Conservation (phyloP, 2,888 invertebrate species). For the Tachina fera region DNA sequence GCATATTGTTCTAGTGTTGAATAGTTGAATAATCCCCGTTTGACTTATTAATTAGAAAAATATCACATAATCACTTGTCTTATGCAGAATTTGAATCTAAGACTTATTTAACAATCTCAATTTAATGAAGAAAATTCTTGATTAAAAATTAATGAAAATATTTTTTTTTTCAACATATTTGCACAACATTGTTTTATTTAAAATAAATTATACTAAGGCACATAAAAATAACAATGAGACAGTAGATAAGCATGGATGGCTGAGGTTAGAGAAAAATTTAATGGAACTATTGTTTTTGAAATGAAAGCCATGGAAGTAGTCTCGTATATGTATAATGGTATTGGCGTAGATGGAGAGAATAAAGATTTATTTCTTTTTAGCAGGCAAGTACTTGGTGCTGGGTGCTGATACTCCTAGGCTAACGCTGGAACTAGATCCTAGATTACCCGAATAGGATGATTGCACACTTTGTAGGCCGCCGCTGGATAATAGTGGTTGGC, state of each 20-base stretch:
- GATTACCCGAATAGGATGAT: slow-evolving; percentile 71
- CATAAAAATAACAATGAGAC: background rate
- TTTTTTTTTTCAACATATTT: background rate
- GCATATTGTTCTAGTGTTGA: too few relatives aligned
- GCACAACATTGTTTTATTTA: background rate
- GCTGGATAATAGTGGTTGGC: slow-evolving; percentile 62
- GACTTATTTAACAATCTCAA: too few relatives aligned
- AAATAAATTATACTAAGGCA: background rate
- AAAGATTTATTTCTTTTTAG: slow-evolving; percentile 74
- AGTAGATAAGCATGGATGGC: background rate
- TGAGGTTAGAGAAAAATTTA: background rate
- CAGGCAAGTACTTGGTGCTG: slow-evolving; percentile 48
- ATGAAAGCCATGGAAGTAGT: background rate
- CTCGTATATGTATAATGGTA: slow-evolving; percentile 32
- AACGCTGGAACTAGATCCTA: slow-evolving; percentile 36
- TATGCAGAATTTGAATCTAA: too few relatives aligned
- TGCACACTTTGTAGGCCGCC: slow-evolving; percentile 33
- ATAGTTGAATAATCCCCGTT: too few relatives aligned
- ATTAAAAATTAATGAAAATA: too few relatives aligned
- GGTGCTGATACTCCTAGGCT: slow-evolving; percentile 31
- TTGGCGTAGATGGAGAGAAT: background rate
- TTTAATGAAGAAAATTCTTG: too few relatives aligned
- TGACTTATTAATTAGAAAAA: too few relatives aligned
- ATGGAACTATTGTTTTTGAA: background rate
- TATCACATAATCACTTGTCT: too few relatives aligned